Percentiles rank a stretch among this genome's conserved stretches.
Evolutionary conservation across 2,797 vertebrate species (phyloP).

Genomic region (Oreortyx pictus): DNA sequence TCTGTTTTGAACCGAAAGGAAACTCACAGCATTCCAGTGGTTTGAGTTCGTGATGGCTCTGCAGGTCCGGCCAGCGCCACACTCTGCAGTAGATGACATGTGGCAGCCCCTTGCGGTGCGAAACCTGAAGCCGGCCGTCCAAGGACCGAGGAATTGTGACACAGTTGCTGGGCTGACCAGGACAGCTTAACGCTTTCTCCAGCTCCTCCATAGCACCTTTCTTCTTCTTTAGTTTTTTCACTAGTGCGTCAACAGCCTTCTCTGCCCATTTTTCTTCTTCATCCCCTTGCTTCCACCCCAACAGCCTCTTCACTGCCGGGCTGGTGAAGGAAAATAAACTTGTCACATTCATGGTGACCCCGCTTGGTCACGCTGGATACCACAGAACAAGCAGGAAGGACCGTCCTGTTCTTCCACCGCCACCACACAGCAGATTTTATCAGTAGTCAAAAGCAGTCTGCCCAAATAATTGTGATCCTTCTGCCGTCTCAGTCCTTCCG

Average conservation of each 20-base stretch:
- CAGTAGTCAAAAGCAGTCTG: neutral
- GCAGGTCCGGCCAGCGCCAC: conserved; percentile 97
- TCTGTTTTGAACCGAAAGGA: conserved; percentile 97
- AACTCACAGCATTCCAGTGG: conserved; percentile 97
- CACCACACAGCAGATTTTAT: neutral
- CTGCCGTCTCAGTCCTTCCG: conserved; percentile 18
- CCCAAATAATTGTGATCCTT: conserved; percentile 34
- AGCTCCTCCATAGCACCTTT: conserved; percentile 96
- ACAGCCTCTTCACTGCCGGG: conserved; percentile 93
- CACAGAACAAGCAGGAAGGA: neutral
- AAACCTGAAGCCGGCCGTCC: conserved; percentile 95
- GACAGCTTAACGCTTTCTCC: conserved; percentile 92
- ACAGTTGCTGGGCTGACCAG: conserved; percentile 94
- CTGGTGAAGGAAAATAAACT: conserved; percentile 98
- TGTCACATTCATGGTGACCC: conserved; percentile 90
- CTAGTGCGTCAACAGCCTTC: conserved; percentile 93
- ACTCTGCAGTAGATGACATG: conserved; percentile 97
- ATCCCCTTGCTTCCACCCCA: conserved; percentile 97
- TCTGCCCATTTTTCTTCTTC: conserved; percentile 99
- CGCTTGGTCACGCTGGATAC: neutral
- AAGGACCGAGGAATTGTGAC: conserved; percentile 96
- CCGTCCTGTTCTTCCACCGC: neutral
- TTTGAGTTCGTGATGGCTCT: conserved; percentile 98
- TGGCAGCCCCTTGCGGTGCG: conserved; percentile 93
- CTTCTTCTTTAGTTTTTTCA: conserved; percentile 96